Base-by-base conservation (phyloP, 2,888 invertebrate genomes). In the Lacanobia oleracea region DNA sequence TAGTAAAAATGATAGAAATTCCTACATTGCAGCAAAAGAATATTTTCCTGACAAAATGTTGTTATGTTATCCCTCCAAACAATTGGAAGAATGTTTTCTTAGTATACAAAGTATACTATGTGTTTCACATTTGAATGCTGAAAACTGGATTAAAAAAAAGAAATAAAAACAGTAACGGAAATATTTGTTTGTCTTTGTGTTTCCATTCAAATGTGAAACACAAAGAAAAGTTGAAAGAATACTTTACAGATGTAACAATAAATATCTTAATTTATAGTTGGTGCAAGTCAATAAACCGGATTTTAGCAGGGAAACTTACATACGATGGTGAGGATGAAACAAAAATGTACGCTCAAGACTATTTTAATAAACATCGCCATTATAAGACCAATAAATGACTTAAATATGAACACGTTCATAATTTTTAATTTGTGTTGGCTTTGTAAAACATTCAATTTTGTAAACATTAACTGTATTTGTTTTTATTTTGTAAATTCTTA, bases 161-260 rank as follows among this genome's bases (percentile, higher is more conserved):
- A n/a, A n/a, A n/a, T n/a, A n/a, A n/a, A n/a, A n/a, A n/a, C n/a
- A n/a, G n/a, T n/a, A n/a, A n/a, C n/a, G n/a, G n/a, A n/a, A n/a
- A n/a, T n/a, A n/a, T n/a, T n/a, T n/a, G n/a, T n/a, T n/a, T n/a
- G n/a, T n/a, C n/a, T n/a, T n/a, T n/a, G n/a, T n/a, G n/a, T n/a
- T n/a, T n/a, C n/a, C n/a, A n/a, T n/a, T n/a, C n/a, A n/a, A 48
- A 48, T 54, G 16, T 27, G 16, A 27, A n/a, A 27, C 8, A 27
- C 27, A 54, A 54, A 27, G 27, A 54, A 54, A 54, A 54, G 27
- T 54, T 54, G 7, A 54, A 54, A 54, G 23, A 53, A 54, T 27
- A 16, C 12, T 57, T 57, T 57, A 10, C 37, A 18, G 57, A 37
- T 18, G 37, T 37, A 18, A 57, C 57, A 23, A 37, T 57, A n/a